Percentiles rank a stretch among this genome's conserved stretches.
Evolutionary conservation across 1,140 invertebrate species (phyloP).

Genomic region (Drosophila oshimai): DNA sequence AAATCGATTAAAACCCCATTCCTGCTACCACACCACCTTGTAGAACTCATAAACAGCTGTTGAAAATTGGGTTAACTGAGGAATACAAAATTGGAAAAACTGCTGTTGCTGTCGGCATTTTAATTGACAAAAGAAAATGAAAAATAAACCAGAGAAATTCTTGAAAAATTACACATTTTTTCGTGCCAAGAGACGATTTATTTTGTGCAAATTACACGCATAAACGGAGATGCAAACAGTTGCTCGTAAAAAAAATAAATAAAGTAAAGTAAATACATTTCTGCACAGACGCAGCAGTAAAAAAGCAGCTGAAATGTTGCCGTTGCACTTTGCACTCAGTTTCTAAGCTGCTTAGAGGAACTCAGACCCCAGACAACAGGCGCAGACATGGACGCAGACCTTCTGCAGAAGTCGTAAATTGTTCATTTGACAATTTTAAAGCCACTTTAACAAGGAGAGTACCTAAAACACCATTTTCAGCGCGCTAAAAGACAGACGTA

Average conservation of each 20-base stretch:
- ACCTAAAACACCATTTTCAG: not conserved
- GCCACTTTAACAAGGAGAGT: slow-evolving; percentile 9
- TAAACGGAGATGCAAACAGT: slow-evolving; percentile 31
- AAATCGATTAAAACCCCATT: slow-evolving; percentile 33
- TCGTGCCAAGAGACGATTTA: not conserved
- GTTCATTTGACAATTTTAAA: slow-evolving; percentile 58
- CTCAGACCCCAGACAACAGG: not conserved
- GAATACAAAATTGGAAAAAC: slow-evolving; percentile 26
- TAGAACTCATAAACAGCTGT: slow-evolving; percentile 20
- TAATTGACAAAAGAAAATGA: slow-evolving; percentile 32
- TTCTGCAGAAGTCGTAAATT: slow-evolving; percentile 44
- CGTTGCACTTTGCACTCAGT: slow-evolving; percentile 24
- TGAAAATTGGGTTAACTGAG: slow-evolving; percentile 55
- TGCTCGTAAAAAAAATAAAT: slow-evolving; percentile 29
- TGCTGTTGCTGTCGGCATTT: slow-evolving; percentile 31
- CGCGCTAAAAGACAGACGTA: not conserved
- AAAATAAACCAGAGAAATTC: slow-evolving; percentile 18
- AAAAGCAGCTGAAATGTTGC: slow-evolving; percentile 16
- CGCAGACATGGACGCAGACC: not conserved
- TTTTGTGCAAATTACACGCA: slow-evolving; percentile 40
- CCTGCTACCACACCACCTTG: not conserved
- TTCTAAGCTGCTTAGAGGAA: slow-evolving; percentile 43
- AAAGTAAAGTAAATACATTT: slow-evolving; percentile 26
- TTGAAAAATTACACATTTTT: slow-evolving; percentile 16
- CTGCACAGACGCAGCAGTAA: slow-evolving; percentile 30